These are phyloP conservation scores for Polydesmus complanatus DNA, from an alignment of 2,888 invertebrate genomes.

Conservation along the genomic window DNA sequence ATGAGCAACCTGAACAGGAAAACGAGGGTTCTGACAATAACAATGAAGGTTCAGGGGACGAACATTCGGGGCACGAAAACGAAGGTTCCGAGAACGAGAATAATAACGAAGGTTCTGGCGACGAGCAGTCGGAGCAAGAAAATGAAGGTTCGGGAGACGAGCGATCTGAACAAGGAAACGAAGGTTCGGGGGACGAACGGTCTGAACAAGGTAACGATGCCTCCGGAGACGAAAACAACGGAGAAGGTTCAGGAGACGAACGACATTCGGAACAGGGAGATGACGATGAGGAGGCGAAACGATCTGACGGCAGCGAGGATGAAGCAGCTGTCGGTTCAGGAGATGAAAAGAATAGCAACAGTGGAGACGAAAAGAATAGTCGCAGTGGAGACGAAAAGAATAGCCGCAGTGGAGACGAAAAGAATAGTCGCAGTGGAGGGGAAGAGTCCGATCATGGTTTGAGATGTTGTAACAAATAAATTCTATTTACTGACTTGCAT, in stretches of 20 bases:
- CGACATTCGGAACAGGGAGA: background rate
- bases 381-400: background rate
- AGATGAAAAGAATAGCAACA: background rate
- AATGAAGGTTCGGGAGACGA: conserved; percentile 1
- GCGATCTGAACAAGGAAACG: background rate
- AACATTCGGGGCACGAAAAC: background rate
- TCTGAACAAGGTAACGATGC: background rate
- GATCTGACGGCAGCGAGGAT: background rate
- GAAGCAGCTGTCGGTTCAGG: background rate
- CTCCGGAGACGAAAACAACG: too few species aligned
- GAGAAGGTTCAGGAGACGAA: background rate
- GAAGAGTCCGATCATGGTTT: background rate
- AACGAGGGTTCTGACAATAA: background rate
- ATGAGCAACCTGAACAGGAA: background rate
- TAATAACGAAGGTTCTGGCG: background rate
- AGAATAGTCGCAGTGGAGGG: background rate
- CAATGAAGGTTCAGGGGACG: background rate
- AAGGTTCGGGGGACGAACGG: background rate
- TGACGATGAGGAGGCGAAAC: background rate
- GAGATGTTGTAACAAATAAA: too few species aligned
- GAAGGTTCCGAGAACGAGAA: background rate
- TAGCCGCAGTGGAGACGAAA: background rate
- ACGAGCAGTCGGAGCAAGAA: background rate
- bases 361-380: background rate
- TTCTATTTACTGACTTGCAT: too few species aligned